Evolutionary conservation across 1,140 invertebrate genomes (phyloP).

Genomic region (Chymomyza costata): DNA sequence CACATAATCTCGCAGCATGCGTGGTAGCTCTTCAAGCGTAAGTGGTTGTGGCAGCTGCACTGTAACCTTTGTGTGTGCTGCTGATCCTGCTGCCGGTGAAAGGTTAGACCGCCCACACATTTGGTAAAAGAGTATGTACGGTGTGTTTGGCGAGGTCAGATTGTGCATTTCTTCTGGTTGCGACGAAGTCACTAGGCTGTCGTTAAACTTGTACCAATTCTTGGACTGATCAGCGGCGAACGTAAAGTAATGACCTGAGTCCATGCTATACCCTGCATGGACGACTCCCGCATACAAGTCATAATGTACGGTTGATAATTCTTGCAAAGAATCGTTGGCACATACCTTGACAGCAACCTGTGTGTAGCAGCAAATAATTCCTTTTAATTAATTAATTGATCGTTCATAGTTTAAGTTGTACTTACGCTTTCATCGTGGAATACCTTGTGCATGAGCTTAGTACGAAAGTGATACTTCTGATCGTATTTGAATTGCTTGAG

Average conservation of each 20-base stretch:
- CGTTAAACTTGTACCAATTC: constrained; percentile 90
- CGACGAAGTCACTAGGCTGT: constrained; percentile 81
- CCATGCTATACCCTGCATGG: constrained; percentile 87
- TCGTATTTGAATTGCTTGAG: constrained; percentile 89
- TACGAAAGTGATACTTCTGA: constrained; percentile 81
- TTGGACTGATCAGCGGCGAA: constrained; percentile 82
- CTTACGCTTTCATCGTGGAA: constrained; percentile 78
- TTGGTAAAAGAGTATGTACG: constrained; percentile 88
- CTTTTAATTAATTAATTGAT: not conserved
- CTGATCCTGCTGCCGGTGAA: constrained; percentile 16
- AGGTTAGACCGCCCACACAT: constrained; percentile 65
- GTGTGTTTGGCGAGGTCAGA: constrained; percentile 84
- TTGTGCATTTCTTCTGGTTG: constrained; percentile 80
- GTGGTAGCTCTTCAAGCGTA: constrained; percentile 57
- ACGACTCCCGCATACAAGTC: constrained; percentile 88
- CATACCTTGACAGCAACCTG: constrained; percentile 76
- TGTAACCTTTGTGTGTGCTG: constrained; percentile 37
- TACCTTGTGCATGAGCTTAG: constrained; percentile 84
- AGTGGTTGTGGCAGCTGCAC: constrained; percentile 45
- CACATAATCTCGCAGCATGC: constrained; percentile 53
- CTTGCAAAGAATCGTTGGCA: constrained; percentile 50
- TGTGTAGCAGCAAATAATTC: not conserved
- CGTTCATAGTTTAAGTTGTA: not conserved
- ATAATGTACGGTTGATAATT: constrained; percentile 77
- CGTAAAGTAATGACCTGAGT: constrained; percentile 92